phyloP scores from a whole-genome alignment of 2,113 vertebrate species.

The Apodemus speciosus region DNA sequence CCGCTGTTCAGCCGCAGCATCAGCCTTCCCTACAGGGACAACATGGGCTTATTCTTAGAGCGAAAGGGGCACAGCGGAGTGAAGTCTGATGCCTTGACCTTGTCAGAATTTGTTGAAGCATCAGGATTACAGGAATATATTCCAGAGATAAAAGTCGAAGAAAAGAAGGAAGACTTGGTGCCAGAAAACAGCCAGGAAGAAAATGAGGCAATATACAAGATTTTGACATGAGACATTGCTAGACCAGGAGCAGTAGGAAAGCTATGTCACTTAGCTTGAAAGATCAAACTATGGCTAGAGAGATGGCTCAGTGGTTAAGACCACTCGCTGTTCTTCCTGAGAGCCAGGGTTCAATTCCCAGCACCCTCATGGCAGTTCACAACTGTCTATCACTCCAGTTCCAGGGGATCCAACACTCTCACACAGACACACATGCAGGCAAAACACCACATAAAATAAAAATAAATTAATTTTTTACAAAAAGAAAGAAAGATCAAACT shows the following conservation, averaged over 20 bases:
- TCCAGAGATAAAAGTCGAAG: constrained; percentile 13
- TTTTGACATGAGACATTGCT: background rate
- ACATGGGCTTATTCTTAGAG: constrained; percentile 89
- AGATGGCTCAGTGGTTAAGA: background rate
- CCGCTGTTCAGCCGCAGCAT: constrained; percentile 88
- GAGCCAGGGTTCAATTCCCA: background rate
- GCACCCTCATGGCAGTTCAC: background rate
- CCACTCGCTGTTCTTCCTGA: background rate
- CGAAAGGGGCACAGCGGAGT: constrained; percentile 87
- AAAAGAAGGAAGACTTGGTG: background rate
- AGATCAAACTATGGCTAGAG: background rate
- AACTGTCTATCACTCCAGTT: background rate
- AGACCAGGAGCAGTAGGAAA: background rate
- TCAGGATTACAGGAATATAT: constrained; percentile 71
- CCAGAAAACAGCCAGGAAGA: background rate
- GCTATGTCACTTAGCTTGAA: background rate
- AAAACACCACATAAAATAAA: background rate
- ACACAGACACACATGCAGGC: background rate
- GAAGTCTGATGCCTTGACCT: constrained; percentile 87
- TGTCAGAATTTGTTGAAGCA: constrained; percentile 84
- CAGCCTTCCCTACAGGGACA: constrained; percentile 87
- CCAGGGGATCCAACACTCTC: background rate
- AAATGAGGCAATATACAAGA: background rate
- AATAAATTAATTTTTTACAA: background rate
- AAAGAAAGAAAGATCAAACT: constrained; percentile 8